Conservation (phyloP, 1,140 invertebrate species). For the Platyscapa corneri region DNA sequence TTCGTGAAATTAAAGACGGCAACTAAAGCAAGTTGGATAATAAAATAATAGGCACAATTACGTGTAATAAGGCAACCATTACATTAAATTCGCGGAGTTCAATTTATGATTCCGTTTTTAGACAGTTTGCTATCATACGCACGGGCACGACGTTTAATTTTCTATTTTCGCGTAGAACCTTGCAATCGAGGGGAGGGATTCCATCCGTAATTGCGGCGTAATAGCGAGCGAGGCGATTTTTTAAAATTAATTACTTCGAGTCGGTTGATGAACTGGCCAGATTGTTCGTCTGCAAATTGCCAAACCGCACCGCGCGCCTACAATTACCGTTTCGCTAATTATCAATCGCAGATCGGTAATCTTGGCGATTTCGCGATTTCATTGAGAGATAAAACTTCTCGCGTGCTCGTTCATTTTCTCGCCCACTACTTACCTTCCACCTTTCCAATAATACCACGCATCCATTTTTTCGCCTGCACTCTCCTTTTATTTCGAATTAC, state of each 20-base stretch:
- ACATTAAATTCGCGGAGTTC: background rate
- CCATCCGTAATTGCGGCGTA: background rate
- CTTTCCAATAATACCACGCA: background rate
- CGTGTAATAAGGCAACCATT: background rate
- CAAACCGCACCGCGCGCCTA: background rate
- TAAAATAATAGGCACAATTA: background rate
- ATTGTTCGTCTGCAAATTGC: background rate
- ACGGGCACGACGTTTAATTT: background rate
- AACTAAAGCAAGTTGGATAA: too few species aligned
- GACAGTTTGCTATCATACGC: background rate
- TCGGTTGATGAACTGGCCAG: constrained; percentile 7
- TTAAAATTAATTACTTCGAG: constrained; percentile 22
- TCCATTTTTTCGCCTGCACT: background rate
- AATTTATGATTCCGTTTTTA: background rate
- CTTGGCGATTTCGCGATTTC: constrained; percentile 20
- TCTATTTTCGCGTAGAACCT: background rate
- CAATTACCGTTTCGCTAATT: constrained; percentile 26
- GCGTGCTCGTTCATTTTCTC: background rate
- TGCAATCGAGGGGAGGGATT: background rate
- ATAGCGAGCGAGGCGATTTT: background rate
- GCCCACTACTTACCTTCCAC: background rate
- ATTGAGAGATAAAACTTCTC: constrained; percentile 6
- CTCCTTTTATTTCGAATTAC: background rate
- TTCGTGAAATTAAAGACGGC: background rate
- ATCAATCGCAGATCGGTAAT: constrained; percentile 35